Evolutionary conservation across 2,797 vertebrate genomes (phyloP).

Genomic region (Hipposideros larvatus): DNA sequence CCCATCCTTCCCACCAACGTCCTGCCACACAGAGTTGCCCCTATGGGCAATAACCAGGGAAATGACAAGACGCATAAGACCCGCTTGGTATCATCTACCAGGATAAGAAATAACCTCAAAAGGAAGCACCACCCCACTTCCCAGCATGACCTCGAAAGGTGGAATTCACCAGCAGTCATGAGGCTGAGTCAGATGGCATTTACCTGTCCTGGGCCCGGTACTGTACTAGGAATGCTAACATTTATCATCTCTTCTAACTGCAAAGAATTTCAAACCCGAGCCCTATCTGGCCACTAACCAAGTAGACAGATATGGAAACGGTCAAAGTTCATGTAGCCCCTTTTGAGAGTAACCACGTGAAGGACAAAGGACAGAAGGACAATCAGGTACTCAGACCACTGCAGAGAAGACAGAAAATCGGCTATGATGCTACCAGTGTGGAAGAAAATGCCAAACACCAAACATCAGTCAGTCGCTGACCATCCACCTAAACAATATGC

Average conservation of each 20-base stretch:
- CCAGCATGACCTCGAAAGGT: background rate
- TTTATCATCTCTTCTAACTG: background rate
- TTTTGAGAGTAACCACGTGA: background rate
- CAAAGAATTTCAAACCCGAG: constrained; percentile 24
- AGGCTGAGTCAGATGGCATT: background rate
- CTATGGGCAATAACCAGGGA: background rate
- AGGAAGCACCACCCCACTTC: background rate
- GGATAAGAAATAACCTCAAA: background rate
- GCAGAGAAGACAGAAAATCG: constrained; percentile 29
- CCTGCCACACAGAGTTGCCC: background rate
- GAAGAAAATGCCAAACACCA: background rate
- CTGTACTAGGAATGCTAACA: background rate
- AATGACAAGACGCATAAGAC: background rate
- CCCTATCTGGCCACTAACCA: background rate
- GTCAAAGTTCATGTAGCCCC: background rate
- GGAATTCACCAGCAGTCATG: background rate
- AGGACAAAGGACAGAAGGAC: constrained; percentile 7
- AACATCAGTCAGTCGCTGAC: background rate
- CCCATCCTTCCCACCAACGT: background rate
- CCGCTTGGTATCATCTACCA: background rate
- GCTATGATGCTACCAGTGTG: background rate
- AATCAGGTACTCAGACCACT: background rate
- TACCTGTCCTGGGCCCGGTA: background rate
- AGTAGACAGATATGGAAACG: background rate
- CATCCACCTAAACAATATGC: background rate